These are phyloP conservation scores for Stichopus chloronotus DNA, from an alignment of 35 echinoderm and acorn worm genomes.

Conservation along the genomic window DNA sequence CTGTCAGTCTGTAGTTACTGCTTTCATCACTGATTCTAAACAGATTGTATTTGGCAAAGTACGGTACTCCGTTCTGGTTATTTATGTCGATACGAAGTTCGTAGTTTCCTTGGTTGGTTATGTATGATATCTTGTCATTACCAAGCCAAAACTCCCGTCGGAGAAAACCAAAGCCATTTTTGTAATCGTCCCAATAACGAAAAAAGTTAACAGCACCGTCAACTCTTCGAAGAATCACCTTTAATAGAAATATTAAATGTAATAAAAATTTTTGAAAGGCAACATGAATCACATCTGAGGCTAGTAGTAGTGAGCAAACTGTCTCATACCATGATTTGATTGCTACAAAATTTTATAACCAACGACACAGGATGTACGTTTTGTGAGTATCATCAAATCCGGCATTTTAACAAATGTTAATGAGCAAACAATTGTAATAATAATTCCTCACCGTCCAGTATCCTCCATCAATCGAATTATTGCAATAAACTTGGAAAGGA, in stretches of 20 bases:
- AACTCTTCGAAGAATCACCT: conserved; percentile 1
- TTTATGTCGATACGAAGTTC: background rate
- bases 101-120: conserved; percentile 28
- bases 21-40: conserved; percentile 10
- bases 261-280: background rate
- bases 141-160: conserved; percentile 27
- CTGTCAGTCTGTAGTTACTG: conserved; percentile 15
- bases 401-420: background rate
- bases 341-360: background rate
- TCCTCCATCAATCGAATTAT: background rate
- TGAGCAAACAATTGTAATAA: too few species aligned
- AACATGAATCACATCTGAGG: too few species aligned
- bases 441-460: background rate
- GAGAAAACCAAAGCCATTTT: conserved; percentile 20
- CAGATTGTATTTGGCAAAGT: background rate
- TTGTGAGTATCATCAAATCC: background rate
- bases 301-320: too few species aligned
- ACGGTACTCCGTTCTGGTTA: background rate
- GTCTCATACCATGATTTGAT: background rate
- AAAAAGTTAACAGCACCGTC: conserved; percentile 38
- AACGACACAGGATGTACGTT: background rate
- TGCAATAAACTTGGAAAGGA: background rate
- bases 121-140: conserved; percentile 17
- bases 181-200: conserved; percentile 10
- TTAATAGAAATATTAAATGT: background rate